Conservation (phyloP, 2,888 invertebrate species). For the Drosophila neoperkinsi region DNA sequence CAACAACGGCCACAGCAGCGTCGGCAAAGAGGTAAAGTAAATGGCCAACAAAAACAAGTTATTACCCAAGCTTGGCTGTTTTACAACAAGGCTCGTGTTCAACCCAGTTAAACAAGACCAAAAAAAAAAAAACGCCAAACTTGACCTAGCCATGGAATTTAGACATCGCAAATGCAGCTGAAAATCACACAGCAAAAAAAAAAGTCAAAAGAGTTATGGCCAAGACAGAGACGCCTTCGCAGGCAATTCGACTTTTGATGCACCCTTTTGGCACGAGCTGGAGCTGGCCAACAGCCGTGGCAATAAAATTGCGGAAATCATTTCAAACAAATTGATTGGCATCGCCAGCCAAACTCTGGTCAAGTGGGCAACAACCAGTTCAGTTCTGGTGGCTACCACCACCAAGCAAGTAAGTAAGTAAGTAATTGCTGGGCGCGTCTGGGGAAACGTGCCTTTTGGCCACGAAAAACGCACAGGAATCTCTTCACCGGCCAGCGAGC, state of each 20-base stretch:
- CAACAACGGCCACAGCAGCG: conserved; percentile 45
- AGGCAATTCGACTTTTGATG: conserved; percentile 40
- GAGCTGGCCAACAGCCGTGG: conserved; percentile 17
- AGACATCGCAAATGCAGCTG: conserved; percentile 61
- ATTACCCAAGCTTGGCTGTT: conserved; percentile 56
- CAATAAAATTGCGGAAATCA: conserved; percentile 82
- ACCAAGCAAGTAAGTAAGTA: conserved; percentile 18
- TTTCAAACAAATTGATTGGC: conserved; percentile 81
- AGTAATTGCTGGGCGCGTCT: conserved; percentile 55
- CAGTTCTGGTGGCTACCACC: conserved; percentile 4
- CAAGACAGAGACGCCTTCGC: conserved; percentile 46
- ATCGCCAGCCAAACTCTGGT: conserved; percentile 43
- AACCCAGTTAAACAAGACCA: conserved; percentile 63
- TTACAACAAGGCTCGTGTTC: conserved; percentile 71
- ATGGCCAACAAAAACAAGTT: conserved; percentile 65
- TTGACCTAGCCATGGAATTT: conserved; percentile 80
- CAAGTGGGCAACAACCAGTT: conserved; percentile 29
- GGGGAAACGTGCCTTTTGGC: conserved; percentile 22
- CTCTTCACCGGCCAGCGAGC: not conserved
- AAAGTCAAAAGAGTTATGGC: conserved; percentile 64
- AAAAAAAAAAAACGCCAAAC: conserved; percentile 61
- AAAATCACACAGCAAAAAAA: conserved; percentile 9
- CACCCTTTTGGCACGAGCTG: conserved; percentile 75
- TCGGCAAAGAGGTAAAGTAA: conserved; percentile 20
- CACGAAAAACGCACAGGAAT: conserved; percentile 27